A percentile compares a stretch with the other conserved stretches of the same genome.
Conservation (phyloP, 2,113 vertebrate species). For the Upupa epops region DNA sequence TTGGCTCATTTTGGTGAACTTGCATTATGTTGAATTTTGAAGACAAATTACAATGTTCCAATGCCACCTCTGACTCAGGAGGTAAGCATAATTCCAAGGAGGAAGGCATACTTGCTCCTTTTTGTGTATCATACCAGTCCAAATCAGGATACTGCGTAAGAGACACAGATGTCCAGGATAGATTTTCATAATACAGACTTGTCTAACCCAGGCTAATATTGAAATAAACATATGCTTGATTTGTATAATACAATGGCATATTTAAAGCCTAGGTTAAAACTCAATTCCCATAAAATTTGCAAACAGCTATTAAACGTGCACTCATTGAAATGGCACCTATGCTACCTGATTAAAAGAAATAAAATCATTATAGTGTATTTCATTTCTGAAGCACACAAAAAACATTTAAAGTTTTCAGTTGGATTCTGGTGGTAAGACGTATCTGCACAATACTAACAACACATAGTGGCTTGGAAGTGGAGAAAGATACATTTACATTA, state of each 20-base stretch:
- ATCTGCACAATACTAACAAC: background rate
- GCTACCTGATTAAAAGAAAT: background rate
- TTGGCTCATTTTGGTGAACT: background rate
- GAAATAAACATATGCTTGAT: background rate
- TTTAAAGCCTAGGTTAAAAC: background rate
- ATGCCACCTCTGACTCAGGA: background rate
- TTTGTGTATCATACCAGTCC: background rate
- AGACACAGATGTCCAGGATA: background rate
- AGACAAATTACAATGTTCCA: background rate
- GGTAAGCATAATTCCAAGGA: background rate
- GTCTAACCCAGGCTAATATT: background rate
- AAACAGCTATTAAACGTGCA: background rate
- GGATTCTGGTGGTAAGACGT: background rate
- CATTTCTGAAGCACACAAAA: background rate
- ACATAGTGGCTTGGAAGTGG: background rate
- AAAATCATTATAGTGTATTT: background rate
- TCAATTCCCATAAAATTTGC: background rate
- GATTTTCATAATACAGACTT: background rate
- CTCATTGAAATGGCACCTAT: background rate
- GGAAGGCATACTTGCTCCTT: background rate
- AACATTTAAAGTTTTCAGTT: background rate
- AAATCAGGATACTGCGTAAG: background rate
- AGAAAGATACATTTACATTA: background rate
- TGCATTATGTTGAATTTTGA: background rate
- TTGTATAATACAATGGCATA: background rate